Conservation (phyloP, 2,113 vertebrate genomes). For the Trachemys scripta region DNA sequence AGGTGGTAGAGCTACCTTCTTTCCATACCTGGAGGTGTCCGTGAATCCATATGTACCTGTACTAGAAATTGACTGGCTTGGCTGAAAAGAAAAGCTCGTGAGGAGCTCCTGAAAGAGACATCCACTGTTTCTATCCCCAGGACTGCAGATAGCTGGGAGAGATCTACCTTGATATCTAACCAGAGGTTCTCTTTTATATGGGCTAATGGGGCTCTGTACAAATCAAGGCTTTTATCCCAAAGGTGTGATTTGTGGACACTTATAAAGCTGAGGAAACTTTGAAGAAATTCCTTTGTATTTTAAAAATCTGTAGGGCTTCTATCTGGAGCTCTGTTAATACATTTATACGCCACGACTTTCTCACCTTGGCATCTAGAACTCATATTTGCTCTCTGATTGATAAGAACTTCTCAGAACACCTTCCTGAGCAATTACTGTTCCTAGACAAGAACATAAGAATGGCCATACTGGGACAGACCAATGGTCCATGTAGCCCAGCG, state of each 20-base stretch:
- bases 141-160: background rate
- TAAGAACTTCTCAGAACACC: background rate
- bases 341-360: background rate
- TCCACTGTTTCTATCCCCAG: background rate
- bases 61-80: background rate
- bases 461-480: too few species aligned
- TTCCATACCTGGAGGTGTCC: background rate
- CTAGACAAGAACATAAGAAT: background rate
- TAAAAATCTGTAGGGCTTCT: background rate
- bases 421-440: background rate
- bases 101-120: background rate
- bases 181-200: background rate
- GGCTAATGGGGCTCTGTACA: background rate
- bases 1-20: background rate
- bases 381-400: background rate
- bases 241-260: background rate
- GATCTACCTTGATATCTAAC: background rate
- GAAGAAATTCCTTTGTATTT: background rate
- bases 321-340: background rate
- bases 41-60: background rate
- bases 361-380: background rate
- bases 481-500: too few species aligned
- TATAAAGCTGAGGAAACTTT: background rate
- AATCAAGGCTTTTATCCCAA: background rate
- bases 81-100: background rate